These are phyloP conservation scores for Simalia tracyae DNA, from an alignment of 2,797 vertebrate genomes.

Conservation along the genomic window DNA sequence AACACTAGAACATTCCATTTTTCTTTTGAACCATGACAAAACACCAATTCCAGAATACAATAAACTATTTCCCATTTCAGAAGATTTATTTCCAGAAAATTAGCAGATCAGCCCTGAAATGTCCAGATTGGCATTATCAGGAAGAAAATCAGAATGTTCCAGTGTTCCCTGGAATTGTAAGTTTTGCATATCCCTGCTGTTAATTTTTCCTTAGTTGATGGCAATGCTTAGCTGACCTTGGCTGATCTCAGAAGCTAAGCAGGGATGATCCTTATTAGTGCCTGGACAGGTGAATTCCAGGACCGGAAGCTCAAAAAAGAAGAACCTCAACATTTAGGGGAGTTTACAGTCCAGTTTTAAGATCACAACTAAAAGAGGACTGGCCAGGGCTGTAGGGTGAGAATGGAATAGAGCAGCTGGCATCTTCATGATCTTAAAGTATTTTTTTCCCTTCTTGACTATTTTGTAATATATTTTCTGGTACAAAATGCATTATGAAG, in stretches of 20 bases:
- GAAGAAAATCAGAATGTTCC: not conserved
- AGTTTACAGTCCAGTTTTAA: not conserved
- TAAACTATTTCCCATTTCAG: not conserved
- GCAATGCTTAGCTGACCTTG: not conserved
- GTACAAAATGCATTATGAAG: not conserved
- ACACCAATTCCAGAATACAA: not conserved
- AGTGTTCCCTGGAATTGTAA: not conserved
- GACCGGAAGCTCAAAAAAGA: not conserved
- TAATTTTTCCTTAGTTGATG: not conserved
- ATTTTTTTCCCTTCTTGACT: not conserved
- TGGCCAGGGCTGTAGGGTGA: not conserved
- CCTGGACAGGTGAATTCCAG: not conserved
- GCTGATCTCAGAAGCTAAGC: not conserved
- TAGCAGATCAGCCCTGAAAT: not conserved
- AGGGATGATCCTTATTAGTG: not conserved
- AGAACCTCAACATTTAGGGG: not conserved
- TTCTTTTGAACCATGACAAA: not conserved
- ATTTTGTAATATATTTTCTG: not conserved
- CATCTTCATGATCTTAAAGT: not conserved
- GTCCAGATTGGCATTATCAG: not conserved
- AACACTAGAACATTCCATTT: not conserved
- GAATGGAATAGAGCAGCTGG: not conserved
- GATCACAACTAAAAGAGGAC: not conserved
- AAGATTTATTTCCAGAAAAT: not conserved
- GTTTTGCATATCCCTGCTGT: not conserved